phyloP scores from a whole-genome alignment of 2,888 invertebrate genomes.

The Bibio marci region DNA sequence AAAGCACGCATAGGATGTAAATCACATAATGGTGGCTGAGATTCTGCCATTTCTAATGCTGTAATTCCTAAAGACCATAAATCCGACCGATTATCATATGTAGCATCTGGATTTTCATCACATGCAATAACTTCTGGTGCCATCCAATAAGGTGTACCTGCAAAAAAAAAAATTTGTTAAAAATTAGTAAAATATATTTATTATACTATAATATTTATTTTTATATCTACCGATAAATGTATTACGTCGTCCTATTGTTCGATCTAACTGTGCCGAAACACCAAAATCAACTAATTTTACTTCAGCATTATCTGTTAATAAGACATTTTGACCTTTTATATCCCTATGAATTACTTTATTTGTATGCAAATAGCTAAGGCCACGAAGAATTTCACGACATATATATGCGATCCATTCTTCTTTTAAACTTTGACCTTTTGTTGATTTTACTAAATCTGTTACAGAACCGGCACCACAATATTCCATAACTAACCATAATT shows the following conservation, averaged over 20 bases:
- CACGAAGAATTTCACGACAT: conserved; percentile 87
- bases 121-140: conserved; percentile 99
- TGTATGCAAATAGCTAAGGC: conserved; percentile 91
- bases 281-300: conserved; percentile 99
- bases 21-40: conserved; percentile 97
- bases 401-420: conserved; percentile 99
- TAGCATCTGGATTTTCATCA: conserved; percentile 99
- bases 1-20: conserved; percentile 99
- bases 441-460: conserved; percentile 97
- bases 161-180: conserved; percentile 1
- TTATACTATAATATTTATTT: background rate
- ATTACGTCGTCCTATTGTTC: conserved; percentile 96
- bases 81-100: conserved; percentile 94
- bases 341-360: conserved; percentile 99
- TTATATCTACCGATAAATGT: conserved; percentile 64
- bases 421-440: conserved; percentile 93
- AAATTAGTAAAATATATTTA: background rate
- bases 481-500: conserved; percentile 99
- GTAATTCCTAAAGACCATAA: conserved; percentile 91
- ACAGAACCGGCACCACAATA: conserved; percentile 99
- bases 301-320: conserved; percentile 98
- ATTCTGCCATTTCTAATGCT: conserved; percentile 99
- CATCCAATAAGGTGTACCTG: conserved; percentile 96
- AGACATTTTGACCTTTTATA: conserved; percentile 98
- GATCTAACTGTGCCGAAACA: conserved; percentile 95